Evolutionary conservation across 2,113 vertebrate species (phyloP).

Genomic region (Erythrocebus patas): DNA sequence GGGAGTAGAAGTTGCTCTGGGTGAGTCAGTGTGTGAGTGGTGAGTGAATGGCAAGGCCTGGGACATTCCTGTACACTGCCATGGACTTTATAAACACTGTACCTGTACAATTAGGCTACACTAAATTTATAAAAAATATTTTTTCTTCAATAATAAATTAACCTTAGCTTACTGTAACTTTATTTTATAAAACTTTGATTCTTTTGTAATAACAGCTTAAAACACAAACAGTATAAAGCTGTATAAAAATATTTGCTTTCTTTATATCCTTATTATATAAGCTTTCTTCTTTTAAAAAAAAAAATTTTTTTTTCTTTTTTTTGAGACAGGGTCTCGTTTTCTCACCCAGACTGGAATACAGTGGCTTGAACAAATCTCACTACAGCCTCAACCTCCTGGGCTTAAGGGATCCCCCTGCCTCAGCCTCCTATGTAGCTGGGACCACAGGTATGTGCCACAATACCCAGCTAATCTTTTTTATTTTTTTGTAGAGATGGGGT

Average conservation of each 20-base stretch:
- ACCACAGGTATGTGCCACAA: no score
- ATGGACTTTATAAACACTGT: not conserved
- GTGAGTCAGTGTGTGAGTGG: not conserved
- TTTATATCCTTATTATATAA: not conserved
- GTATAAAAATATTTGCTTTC: not conserved
- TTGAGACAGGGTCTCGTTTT: no score
- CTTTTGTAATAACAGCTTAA: not conserved
- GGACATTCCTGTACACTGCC: not conserved
- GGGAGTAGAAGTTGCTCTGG: not conserved
- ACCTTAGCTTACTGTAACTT: not conserved
- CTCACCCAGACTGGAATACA: no score
- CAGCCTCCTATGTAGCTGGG: no score
- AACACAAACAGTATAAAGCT: not conserved
- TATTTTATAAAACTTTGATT: not conserved
- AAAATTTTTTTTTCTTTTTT: no score
- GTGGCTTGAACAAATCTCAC: no score
- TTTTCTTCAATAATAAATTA: not conserved
- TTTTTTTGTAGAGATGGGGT: no score
- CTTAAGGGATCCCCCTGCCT: no score
- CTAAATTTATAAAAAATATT: not conserved
- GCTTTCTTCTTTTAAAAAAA: not conserved
- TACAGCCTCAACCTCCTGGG: no score
- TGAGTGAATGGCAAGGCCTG: not conserved
- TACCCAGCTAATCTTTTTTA: no score
- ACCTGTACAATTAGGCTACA: not conserved